Base-by-base conservation (phyloP, 2,797 vertebrate species). In the Muscicapa comitata region DNA sequence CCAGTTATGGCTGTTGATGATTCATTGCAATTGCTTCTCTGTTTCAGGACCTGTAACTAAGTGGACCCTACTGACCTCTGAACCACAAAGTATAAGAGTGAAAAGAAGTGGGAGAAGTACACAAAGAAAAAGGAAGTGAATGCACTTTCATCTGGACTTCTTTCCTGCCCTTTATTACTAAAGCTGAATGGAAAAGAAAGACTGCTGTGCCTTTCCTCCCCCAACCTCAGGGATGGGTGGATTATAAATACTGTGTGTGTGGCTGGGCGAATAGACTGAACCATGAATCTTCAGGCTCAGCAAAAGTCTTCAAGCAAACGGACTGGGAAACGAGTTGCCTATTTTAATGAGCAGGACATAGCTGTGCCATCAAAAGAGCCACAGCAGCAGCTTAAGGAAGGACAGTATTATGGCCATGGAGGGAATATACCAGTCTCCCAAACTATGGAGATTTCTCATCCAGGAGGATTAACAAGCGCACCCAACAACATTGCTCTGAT, bases 231-330 rank as follows among this genome's bases (percentile, higher is more conserved):
- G 86, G 85, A 95, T 97, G 97, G 96, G 92, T 80, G 95, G 94
- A 77, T 78, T 95, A 88, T 97, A 93, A 86, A 91, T 55, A 86
- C 59, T 1, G 66, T 77, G 29, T 37, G 17, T 29, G 54, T 58
- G 11, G 18, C 54, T 76, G 43, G 54, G 53, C 86, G 67, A 91
- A 81, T 6, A 96, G 53, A 61, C 91, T 94, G 86, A 98, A 99
- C 97, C 98, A 99, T 99, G 99, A 99, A 99, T 97, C 98, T 99
- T 96, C 99, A 99, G 92, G 98, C 99, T 97, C 99, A 99, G 97
- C 99, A 98, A 95, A 99, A 99, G 98, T 97, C 98, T 96, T 99
- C 98, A 97, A 97, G 97, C 97, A 99, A 99, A 97, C 98, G 99
- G 97, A 98, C 98, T 85, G 99, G 99, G 74, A 99, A 99, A 86